phyloP scores from a whole-genome alignment of 2,888 invertebrate species.

The Apamea epomidion region DNA sequence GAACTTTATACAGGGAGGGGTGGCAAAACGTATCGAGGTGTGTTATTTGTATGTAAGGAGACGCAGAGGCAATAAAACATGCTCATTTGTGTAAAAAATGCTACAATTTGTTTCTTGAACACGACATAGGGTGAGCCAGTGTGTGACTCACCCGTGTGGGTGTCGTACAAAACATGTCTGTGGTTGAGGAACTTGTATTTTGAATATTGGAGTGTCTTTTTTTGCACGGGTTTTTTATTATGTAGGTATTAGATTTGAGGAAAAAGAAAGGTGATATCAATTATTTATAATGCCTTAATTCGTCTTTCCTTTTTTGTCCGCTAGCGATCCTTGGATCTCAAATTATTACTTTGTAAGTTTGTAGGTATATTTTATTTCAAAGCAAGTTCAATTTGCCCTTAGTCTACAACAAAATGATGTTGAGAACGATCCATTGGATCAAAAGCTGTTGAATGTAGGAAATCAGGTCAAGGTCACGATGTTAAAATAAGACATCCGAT shows the following conservation, averaged over 20 bases:
- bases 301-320: no score
- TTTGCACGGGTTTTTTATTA: not conserved
- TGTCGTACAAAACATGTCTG: not conserved
- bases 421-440: not conserved
- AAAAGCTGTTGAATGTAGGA: slow-evolving; percentile 11
- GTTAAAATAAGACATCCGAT: not conserved
- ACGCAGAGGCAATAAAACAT: slow-evolving; percentile 37
- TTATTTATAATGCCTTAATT: not conserved
- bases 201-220: not conserved
- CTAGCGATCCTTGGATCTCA: not conserved
- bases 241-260: not conserved
- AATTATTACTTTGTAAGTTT: not conserved
- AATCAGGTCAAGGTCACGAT: slow-evolving; percentile 38
- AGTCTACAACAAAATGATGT: not conserved
- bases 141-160: slow-evolving; percentile 20
- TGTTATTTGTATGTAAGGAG: slow-evolving; percentile 30
- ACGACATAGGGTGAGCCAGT: slow-evolving; percentile 11
- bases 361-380: not conserved
- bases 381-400: not conserved
- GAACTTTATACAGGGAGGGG: slow-evolving; percentile 8
- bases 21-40: slow-evolving; percentile 17
- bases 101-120: slow-evolving; percentile 42
- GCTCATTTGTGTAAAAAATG: slow-evolving; percentile 44
- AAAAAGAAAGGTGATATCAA: no score
- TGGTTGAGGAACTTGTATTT: slow-evolving; percentile 15